Base-by-base conservation (phyloP, 1,140 invertebrate species). In the Carposina sasakii region DNA sequence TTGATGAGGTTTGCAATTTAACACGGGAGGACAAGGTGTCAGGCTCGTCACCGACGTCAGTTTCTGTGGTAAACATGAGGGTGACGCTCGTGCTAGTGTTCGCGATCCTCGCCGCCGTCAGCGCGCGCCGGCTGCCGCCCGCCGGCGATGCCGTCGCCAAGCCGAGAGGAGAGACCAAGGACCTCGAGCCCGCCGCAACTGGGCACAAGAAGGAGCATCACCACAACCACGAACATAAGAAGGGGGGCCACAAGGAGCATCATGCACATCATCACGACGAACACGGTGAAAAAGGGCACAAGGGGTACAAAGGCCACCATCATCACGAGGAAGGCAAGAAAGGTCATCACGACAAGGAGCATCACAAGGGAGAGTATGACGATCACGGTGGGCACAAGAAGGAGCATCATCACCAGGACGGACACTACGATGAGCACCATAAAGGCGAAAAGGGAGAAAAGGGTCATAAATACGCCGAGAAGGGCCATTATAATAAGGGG, bases 311-410 rank as follows among this genome's bases (percentile, higher is more conserved):
- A 55, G 85, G 85, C 5, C 81, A 89, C 47, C 90, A 92, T 60
- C 89, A 92, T 57, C 89, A 88, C 54, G 89, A 91, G 60, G 88
- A 91, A 52, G 89, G 89, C 1, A 87, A 89, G 37, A 91, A 94
- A 56, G 92, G 91, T 0, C 90, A 93, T 61, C 90, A 91, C 55
- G 90, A 91, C 40, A 90, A 91, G 69, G 90, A 91, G 58, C 85
- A 89, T 44, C 88, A 93, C 48, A 88, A 89, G 40, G 90, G 90
- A 2, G 90, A 93, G 65, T 89, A 94, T 63, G 88, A 89, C 31
- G 91, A 93, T 42, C 88, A 93, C 50, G 88, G 89, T 9, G 91
- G 90, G 0, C 89, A 93, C 52, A 89, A 93, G 56, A 91, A 94
- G 53, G 86, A 89, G 26, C 90, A 93, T 60, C 91, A 93, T 58